A percentile compares a stretch with the other conserved stretches of the same genome.
These are phyloP conservation scores for Denticeps clupeoides DNA, from an alignment of 2,797 vertebrate species.

Conservation along the genomic window DNA sequence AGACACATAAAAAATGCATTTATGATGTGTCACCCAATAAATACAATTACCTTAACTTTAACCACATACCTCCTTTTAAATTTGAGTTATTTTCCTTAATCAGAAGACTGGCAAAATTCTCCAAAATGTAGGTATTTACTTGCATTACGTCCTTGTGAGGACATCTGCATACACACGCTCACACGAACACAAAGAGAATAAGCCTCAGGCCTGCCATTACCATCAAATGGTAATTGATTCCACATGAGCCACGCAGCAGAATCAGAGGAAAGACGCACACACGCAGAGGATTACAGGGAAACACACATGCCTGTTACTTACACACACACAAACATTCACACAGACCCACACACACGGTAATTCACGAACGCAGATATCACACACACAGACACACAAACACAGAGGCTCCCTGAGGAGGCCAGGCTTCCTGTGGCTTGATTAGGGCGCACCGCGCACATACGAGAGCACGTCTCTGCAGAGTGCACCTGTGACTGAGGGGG, in stretches of 20 bases:
- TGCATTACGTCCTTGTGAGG: too few relatives aligned
- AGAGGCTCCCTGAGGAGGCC: constrained; percentile 56
- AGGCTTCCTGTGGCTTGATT: constrained; percentile 78
- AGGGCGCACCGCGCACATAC: constrained; percentile 73
- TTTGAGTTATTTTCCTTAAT: too few relatives aligned
- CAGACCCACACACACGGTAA: constrained; percentile 30
- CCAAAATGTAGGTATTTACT: too few relatives aligned
- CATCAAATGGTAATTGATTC: constrained; percentile 79
- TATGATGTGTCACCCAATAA: too few relatives aligned
- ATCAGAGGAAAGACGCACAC: constrained; percentile 11
- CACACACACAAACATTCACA: constrained; percentile 8
- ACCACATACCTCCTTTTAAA: too few relatives aligned
- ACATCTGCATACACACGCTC: constrained; percentile 30
- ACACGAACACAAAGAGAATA: constrained; percentile 54
- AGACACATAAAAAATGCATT: too few relatives aligned
- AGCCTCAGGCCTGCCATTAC: constrained; percentile 65
- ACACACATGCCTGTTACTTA: constrained; percentile 16
- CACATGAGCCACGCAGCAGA: constrained; percentile 66
- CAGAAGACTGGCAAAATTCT: too few relatives aligned
- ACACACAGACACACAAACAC: constrained; percentile 34
- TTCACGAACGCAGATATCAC: constrained; percentile 38
- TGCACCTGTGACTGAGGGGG: constrained; percentile 59
- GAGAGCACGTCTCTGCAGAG: constrained; percentile 60
- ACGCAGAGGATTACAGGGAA: constrained; percentile 8
- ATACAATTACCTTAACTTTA: too few relatives aligned